Conservation (phyloP, 2,888 invertebrate genomes). For the Drosophila paramelanica region DNA sequence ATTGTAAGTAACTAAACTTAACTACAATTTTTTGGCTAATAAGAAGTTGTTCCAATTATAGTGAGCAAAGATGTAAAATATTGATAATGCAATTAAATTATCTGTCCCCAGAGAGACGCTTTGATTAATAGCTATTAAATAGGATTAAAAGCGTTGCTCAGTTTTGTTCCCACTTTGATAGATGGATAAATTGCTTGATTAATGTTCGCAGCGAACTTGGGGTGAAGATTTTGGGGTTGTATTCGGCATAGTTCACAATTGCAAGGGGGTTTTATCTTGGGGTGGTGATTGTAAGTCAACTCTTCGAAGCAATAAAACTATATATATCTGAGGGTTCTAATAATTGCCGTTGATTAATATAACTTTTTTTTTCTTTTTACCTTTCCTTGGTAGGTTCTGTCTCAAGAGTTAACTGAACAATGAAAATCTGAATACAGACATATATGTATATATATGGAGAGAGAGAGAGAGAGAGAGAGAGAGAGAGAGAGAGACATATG, state of each 20-base stretch:
- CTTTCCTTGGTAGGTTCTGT: conserved; percentile 28
- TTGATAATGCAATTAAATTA: conserved; percentile 7
- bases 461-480: background rate
- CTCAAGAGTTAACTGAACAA: conserved; percentile 64
- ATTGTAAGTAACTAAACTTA: no score
- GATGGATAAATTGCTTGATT: conserved; percentile 15
- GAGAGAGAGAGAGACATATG: background rate
- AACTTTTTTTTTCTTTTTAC: conserved; percentile 3
- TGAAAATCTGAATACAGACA: conserved; percentile 21
- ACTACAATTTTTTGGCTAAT: no score
- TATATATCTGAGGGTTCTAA: background rate
- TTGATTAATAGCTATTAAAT: conserved; percentile 19
- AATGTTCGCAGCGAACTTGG: conserved; percentile 7
- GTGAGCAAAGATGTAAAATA: background rate
- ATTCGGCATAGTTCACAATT: background rate
- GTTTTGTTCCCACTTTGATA: conserved; percentile 9
- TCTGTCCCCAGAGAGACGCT: background rate
- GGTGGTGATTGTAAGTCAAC: no score
- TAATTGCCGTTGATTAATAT: conserved; percentile 10
- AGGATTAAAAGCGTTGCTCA: conserved; percentile 14
- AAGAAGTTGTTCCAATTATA: no score
- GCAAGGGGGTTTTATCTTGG: background rate
- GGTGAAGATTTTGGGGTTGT: conserved; percentile 18
- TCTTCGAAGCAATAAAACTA: no score
- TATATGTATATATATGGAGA: background rate